phyloP scores from a whole-genome alignment of 2,113 vertebrate species.

The Tauraco erythrolophus region DNA sequence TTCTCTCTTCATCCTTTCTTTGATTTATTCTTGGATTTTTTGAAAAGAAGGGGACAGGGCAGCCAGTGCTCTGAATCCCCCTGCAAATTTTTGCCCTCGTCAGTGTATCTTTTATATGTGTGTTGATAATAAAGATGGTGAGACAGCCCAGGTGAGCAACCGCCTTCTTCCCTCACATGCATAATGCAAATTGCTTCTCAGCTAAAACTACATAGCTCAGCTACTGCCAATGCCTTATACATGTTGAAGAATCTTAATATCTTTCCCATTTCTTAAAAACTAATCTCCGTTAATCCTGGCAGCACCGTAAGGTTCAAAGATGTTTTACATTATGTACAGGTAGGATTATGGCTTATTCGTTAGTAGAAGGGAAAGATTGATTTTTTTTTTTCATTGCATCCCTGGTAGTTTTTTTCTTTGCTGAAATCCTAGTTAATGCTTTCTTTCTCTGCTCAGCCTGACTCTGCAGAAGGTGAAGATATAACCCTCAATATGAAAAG shows the following conservation, averaged over 20 bases:
- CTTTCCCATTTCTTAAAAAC: conserved; percentile 35
- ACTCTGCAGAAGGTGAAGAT: conserved; percentile 25
- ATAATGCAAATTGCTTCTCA: conserved; percentile 41
- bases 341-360: conserved; percentile 62
- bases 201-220: conserved; percentile 16
- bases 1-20: conserved; percentile 31
- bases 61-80: neutral
- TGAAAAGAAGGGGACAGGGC: conserved; percentile 15
- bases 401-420: conserved; percentile 42
- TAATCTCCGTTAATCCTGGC: conserved; percentile 70
- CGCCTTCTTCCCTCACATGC: neutral
- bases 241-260: conserved; percentile 47
- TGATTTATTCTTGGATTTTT: conserved; percentile 43
- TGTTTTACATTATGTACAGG: conserved; percentile 69
- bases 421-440: conserved; percentile 1
- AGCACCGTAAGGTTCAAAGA: conserved; percentile 56
- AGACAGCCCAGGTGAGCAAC: conserved; percentile 32
- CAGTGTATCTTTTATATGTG: neutral
- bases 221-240: conserved; percentile 1
- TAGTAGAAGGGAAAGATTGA: conserved; percentile 25
- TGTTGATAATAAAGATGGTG: neutral
- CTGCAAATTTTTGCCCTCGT: neutral
- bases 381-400: neutral
- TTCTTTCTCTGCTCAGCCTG: neutral
- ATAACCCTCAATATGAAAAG: conserved; percentile 40